phyloP scores from a whole-genome alignment of 2,113 vertebrate genomes.

The Psittacara wagleri region DNA sequence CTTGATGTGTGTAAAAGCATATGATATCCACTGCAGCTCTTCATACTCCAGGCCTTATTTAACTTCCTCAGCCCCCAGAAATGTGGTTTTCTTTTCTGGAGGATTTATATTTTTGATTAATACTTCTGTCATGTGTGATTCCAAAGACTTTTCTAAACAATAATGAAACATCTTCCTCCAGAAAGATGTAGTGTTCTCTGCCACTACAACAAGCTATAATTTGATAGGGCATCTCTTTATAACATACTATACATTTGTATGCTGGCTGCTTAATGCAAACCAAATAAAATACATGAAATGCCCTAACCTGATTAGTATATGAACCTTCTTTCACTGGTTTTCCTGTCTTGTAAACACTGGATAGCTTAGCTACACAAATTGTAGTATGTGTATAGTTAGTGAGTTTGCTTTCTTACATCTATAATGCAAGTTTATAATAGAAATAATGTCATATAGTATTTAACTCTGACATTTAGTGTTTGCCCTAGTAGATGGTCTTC shows the following conservation, averaged over 20 bases:
- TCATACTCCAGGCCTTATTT: neutral
- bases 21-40: neutral
- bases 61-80: neutral
- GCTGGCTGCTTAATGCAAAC: neutral
- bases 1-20: neutral
- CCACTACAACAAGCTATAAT: neutral
- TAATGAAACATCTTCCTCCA: neutral
- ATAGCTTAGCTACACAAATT: slow-evolving; percentile 41
- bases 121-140: neutral
- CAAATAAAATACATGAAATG: neutral
- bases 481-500: slow-evolving; percentile 77
- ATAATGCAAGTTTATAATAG: slow-evolving; percentile 76
- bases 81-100: neutral
- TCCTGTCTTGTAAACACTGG: slow-evolving; percentile 34
- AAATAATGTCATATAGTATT: slow-evolving; percentile 80
- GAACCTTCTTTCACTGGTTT: neutral
- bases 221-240: neutral
- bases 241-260: neutral
- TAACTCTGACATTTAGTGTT: slow-evolving; percentile 81
- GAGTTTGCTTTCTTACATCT: slow-evolving; percentile 69
- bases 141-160: neutral
- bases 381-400: slow-evolving; percentile 43
- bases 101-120: neutral
- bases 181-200: neutral
- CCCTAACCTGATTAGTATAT: neutral